Evolutionary conservation across 2,113 vertebrate species (phyloP).

Genomic region (Baryphthengus martii): DNA sequence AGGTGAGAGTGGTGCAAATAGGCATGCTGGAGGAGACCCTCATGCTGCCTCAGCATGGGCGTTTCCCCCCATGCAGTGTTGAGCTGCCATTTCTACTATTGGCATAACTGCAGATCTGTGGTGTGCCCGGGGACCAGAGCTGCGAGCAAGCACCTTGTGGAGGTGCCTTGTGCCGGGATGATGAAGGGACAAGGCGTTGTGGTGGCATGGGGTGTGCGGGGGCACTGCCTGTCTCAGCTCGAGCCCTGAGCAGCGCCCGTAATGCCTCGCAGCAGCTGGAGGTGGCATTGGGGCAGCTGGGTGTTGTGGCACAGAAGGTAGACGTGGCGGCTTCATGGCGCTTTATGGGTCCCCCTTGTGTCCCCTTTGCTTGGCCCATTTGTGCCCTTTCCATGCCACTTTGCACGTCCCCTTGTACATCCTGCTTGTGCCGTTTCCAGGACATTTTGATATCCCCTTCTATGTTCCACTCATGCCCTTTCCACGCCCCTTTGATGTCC

Average conservation of each 20-base stretch:
- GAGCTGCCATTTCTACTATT: not conserved
- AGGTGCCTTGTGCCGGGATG: constrained; percentile 79
- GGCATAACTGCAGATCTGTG: constrained; percentile 53
- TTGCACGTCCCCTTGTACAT: not conserved
- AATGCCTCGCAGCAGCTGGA: constrained; percentile 70
- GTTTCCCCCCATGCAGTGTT: accelerated
- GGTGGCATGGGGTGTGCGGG: constrained; percentile 76
- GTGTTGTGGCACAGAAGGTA: constrained; percentile 76
- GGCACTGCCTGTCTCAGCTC: constrained; percentile 68
- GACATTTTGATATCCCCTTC: not conserved
- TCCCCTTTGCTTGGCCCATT: not conserved
- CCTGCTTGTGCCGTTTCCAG: not conserved
- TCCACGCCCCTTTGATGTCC: not conserved
- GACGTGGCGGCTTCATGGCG: not conserved
- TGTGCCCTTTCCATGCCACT: not conserved
- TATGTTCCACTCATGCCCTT: not conserved
- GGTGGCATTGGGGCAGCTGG: constrained; percentile 65
- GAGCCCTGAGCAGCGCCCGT: constrained; percentile 53
- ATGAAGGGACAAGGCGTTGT: constrained; percentile 62
- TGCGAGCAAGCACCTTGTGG: constrained; percentile 75
- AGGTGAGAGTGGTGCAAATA: constrained; percentile 1
- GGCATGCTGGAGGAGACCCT: accelerated
- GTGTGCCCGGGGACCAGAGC: constrained; percentile 17
- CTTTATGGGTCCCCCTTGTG: not conserved
- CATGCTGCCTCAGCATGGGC: accelerated